A percentile compares a stretch with the other conserved stretches of the same genome.
Evolutionary conservation across 2,888 invertebrate genomes (phyloP).

Genomic region (Mythimna vitellina): DNA sequence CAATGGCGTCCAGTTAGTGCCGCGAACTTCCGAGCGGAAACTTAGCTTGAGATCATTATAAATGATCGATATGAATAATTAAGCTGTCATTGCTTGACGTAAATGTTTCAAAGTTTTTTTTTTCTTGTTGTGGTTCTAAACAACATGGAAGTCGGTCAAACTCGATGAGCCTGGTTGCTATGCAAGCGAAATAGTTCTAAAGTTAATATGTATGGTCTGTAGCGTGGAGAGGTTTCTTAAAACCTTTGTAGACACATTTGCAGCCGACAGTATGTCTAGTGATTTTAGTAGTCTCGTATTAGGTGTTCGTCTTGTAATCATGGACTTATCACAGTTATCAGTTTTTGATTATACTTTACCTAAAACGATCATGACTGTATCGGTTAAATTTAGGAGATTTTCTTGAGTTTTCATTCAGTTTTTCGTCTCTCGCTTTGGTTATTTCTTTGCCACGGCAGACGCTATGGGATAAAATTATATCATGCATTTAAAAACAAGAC

Average conservation of each 20-base stretch:
- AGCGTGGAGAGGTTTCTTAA: neutral
- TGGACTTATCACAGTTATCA: neutral
- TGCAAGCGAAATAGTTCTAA: slow-evolving; percentile 6
- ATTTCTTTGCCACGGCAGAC: neutral
- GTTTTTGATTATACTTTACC: neutral
- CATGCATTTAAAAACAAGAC: neutral
- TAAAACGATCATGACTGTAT: neutral
- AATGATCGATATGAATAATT: slow-evolving; percentile 63
- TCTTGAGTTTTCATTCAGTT: neutral
- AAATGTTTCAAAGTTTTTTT: slow-evolving; percentile 40
- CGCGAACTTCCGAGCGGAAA: slow-evolving; percentile 61
- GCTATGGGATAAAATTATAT: neutral
- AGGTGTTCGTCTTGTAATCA: neutral
- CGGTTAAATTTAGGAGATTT: neutral
- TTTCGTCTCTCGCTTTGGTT: neutral
- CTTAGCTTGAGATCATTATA: slow-evolving; percentile 50
- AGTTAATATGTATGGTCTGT: neutral
- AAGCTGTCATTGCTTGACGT: slow-evolving; percentile 49
- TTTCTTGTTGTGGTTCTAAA: slow-evolving; percentile 24
- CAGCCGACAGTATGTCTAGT: neutral
- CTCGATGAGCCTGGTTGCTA: slow-evolving; percentile 10
- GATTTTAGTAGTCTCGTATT: neutral
- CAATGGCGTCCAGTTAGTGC: slow-evolving; percentile 53
- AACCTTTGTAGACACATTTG: slow-evolving; percentile 6
- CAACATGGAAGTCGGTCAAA: slow-evolving; percentile 33